phyloP scores from a whole-genome alignment of 2,797 vertebrate genomes.

The Amazonetta brasiliensis region DNA sequence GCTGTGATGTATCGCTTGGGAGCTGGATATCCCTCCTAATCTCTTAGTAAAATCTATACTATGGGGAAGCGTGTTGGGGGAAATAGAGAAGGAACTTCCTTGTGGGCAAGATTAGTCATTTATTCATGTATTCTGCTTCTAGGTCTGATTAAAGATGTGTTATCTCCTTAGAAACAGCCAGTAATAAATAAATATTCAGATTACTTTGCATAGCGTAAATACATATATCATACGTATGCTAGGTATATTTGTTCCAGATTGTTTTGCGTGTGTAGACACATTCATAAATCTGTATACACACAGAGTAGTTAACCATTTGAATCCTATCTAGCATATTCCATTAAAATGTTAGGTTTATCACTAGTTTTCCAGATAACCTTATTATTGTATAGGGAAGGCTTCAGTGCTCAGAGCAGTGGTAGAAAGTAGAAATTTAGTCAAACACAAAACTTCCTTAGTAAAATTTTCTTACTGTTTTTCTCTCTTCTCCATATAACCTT shows the following conservation, averaged over 20 bases:
- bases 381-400: background rate
- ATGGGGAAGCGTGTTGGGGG: background rate
- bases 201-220: background rate
- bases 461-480: background rate
- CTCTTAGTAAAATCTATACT: background rate
- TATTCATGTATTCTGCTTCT: slow-evolving; percentile 2
- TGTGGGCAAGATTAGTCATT: background rate
- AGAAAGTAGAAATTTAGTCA: background rate
- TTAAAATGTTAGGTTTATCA: background rate
- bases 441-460: background rate
- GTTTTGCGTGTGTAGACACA: background rate
- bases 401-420: background rate
- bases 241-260: background rate
- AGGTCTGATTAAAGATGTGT: background rate
- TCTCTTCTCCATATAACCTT: background rate
- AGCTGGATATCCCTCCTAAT: background rate
- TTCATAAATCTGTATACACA: accelerated
- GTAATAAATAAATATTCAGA: background rate
- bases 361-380: background rate
- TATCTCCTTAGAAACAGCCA: background rate
- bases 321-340: background rate
- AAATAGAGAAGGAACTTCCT: background rate
- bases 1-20: background rate
- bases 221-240: background rate
- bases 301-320: background rate